Evolutionary conservation across 2,888 invertebrate genomes (phyloP), one percentile per base, ranked within the genome.

Genomic region (Eulithis prunata): DNA sequence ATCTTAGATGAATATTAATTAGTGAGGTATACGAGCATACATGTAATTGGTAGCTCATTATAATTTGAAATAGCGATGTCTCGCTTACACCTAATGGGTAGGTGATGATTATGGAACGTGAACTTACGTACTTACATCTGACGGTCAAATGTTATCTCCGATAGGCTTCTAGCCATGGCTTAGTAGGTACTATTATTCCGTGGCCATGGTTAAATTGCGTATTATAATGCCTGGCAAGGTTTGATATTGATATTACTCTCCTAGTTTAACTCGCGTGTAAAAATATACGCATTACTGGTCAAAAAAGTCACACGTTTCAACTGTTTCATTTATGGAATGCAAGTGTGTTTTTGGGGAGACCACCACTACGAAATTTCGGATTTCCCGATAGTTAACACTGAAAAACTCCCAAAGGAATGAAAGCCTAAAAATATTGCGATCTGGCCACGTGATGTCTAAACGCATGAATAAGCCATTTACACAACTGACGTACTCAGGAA

Each of bases 381-480:
- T n/a, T n/a, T 45, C 5, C 12, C 12, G n/a, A 45, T 45, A 45
- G 12, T 45, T 12, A n/a, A n/a, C 41, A 41, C 45, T n/a, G 45
- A n/a, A 45, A n/a, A 47, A 13, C n/a, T 13, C 28, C 12, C 51
- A 57, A 57, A 57, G 47, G 13, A 55, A 49, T 41, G 62, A 51
- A 57, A 57, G 36, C 59, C 47, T 67, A 41, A 7, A n/a, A 41
- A 41, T 41, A 72, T 75, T 75, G 63, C 65, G 61, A 61, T 55
- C 58, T 70, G 36, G 55, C 68, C 76, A 76, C 74, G 76, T 76
- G 71, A 75, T 72, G 66, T 65, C 57, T 57, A 14, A 59, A 74
- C 75, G 75, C 78, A 74, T 80, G 77, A 80, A 79, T 77, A 78
- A 76, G 76, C 70, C 71, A 74, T 79, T 78, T 78, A 74, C 67